phyloP scores from a whole-genome alignment of 1,140 invertebrate species.

The Drosophila burlai region DNA sequence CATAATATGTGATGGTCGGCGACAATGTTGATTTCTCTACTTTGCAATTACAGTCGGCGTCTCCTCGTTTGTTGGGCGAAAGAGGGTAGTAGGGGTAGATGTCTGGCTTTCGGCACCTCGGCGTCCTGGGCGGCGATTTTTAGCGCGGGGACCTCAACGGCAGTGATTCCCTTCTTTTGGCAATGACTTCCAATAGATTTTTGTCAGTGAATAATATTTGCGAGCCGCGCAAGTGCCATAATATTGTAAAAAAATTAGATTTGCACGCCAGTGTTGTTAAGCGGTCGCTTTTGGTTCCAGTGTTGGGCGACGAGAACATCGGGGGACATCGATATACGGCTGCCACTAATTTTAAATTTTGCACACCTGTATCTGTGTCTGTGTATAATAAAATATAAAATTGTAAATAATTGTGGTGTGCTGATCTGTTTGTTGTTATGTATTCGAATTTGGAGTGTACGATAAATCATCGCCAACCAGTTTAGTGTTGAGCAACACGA shows the following conservation, averaged over 20 bases:
- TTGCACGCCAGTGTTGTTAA: slow-evolving; percentile 26
- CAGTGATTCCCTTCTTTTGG: not conserved
- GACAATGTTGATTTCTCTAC: slow-evolving; percentile 28
- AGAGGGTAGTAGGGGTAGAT: not conserved
- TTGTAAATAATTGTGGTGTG: slow-evolving; percentile 3
- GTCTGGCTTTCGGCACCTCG: slow-evolving; percentile 1
- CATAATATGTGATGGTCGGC: slow-evolving; percentile 47
- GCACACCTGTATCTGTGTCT: slow-evolving; percentile 36
- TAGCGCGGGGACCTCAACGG: not conserved
- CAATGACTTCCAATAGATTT: slow-evolving; percentile 4
- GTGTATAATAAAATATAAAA: slow-evolving; percentile 18
- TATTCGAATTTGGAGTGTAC: not conserved
- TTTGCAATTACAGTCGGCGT: slow-evolving; percentile 41
- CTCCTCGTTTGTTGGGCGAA: slow-evolving; percentile 5
- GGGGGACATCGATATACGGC: slow-evolving; percentile 24
- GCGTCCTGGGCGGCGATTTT: slow-evolving; percentile 6
- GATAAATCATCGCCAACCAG: not conserved
- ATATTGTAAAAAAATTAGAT: slow-evolving; percentile 50
- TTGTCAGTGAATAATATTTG: slow-evolving; percentile 10
- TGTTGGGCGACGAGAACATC: slow-evolving; percentile 36
- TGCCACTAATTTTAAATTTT: slow-evolving; percentile 39
- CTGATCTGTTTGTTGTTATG: not conserved
- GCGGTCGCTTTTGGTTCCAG: slow-evolving; percentile 31
- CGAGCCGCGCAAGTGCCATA: slow-evolving; percentile 56
- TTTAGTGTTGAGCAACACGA: not conserved